Base-by-base conservation (phyloP, 2,888 invertebrate species). In the Epirrhoe alternata region DNA sequence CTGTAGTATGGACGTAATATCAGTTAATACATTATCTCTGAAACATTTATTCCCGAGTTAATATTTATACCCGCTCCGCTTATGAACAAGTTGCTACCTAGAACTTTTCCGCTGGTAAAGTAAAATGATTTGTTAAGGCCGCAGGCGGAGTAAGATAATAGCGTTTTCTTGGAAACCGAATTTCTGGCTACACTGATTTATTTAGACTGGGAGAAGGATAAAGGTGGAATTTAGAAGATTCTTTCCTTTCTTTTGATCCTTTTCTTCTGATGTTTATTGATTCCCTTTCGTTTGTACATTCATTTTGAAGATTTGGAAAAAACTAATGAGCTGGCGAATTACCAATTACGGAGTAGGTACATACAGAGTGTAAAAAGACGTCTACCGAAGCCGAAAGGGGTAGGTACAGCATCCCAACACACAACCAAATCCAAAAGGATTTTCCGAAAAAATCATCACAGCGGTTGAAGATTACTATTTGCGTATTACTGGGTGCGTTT, bases 41-140 rank as follows among this genome's bases (percentile, higher is more conserved):
- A 24, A 24, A 24, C 24, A 24, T 24, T 24, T 24, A 24, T n/a
- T 7, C 6, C 0, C 33, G 33, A 7, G 33, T 7, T 33, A 33
- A 33, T 31, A 31, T 33, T 42, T 12, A 8, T 54, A 16, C 6
- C 35, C 63, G 55, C 67, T 63, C 10, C 35, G 59, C 54, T 10
- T 47, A 51, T 60, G 38, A 51, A 10, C 0, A 3, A 60, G 52
- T 0, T 0, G 10, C 31, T 38, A 5, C 55, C 56, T n/a, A 54
- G 24, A 49, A 58, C 42, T 24, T 24, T 24, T 24, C 54, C 50
- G n/a, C 52, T 57, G 68, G 66, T 64, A 58, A 69, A 72, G 64
- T 68, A 74, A 73, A 72, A 75, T 75, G 73, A 75, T 75, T 75
- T 74, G 73, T 71, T 66, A 71, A 71, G 66, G 67, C 74, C 72